Conservation (phyloP, 1,140 invertebrate genomes). For the Camponotus floridanus region DNA sequence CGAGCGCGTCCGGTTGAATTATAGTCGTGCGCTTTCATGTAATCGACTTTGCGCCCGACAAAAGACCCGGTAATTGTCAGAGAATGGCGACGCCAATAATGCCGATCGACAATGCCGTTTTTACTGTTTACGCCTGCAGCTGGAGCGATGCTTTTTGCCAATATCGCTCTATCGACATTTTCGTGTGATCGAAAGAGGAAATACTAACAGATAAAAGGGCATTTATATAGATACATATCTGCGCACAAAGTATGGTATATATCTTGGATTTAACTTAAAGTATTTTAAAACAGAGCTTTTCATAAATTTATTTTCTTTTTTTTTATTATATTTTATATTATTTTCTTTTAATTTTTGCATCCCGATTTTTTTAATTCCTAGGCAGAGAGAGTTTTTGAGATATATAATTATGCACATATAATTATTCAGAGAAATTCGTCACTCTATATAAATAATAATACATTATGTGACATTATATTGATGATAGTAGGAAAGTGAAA, state of each 20-base stretch:
- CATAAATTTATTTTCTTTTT: too few species aligned
- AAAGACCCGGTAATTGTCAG: slow-evolving; percentile 70
- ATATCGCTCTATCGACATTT: slow-evolving; percentile 15
- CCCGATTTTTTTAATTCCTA: background rate
- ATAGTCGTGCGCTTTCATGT: slow-evolving; percentile 68
- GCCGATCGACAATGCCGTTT: slow-evolving; percentile 62
- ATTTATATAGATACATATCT: background rate
- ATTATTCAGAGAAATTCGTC: background rate
- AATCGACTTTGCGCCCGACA: slow-evolving; percentile 74
- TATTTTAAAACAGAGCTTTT: background rate
- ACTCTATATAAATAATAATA: background rate
- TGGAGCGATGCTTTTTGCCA: slow-evolving; percentile 28
- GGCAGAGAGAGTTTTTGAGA: background rate
- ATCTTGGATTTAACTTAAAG: background rate
- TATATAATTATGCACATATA: background rate
- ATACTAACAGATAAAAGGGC: slow-evolving; percentile 9
- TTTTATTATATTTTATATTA: background rate
- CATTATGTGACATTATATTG: background rate
- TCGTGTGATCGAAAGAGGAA: slow-evolving; percentile 3
- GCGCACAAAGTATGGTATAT: background rate
- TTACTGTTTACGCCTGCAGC: slow-evolving; percentile 49
- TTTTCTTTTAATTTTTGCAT: background rate
- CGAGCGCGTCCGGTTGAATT: slow-evolving; percentile 72
- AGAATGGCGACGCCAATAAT: slow-evolving; percentile 61
- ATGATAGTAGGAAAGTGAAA: background rate